Evolutionary conservation across 2,797 vertebrate genomes (phyloP).

Genomic region (Limnodromus scolopaceus): DNA sequence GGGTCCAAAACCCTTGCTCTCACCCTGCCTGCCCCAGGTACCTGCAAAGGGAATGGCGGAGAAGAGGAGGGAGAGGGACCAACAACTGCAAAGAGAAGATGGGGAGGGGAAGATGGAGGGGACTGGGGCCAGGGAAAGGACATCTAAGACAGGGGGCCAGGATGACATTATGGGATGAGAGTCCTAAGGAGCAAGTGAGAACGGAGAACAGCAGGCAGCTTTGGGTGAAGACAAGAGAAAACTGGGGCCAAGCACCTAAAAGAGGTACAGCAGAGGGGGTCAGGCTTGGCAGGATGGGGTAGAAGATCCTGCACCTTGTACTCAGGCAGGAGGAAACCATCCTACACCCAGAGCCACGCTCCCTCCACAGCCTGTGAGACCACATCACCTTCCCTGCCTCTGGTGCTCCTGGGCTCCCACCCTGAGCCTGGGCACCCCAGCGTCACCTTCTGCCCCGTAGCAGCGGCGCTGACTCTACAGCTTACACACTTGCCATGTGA

Average conservation of each 20-base stretch:
- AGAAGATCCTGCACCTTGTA: background rate
- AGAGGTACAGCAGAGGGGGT: background rate
- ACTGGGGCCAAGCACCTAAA: background rate
- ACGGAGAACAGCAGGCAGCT: background rate
- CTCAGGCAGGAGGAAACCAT: background rate
- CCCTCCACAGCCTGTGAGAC: background rate
- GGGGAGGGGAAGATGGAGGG: background rate
- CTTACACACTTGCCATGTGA: fast-evolving
- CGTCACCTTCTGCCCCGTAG: background rate
- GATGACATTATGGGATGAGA: background rate
- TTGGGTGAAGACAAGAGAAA: background rate
- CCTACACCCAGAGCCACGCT: background rate
- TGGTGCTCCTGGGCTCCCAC: background rate
- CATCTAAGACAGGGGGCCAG: background rate
- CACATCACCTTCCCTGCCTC: background rate
- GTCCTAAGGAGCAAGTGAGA: background rate
- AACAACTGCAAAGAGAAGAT: background rate
- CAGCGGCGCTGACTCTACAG: background rate
- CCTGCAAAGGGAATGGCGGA: background rate
- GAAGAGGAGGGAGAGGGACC: background rate
- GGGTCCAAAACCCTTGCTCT: background rate
- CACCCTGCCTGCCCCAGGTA: fast-evolving
- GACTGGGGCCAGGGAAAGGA: background rate
- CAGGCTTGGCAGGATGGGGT: background rate
- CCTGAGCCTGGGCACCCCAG: background rate